Percentiles rank a stretch among this genome's conserved stretches.
phyloP scores from a whole-genome alignment of 2,113 vertebrate genomes.

The Tragelaphus imberbis region DNA sequence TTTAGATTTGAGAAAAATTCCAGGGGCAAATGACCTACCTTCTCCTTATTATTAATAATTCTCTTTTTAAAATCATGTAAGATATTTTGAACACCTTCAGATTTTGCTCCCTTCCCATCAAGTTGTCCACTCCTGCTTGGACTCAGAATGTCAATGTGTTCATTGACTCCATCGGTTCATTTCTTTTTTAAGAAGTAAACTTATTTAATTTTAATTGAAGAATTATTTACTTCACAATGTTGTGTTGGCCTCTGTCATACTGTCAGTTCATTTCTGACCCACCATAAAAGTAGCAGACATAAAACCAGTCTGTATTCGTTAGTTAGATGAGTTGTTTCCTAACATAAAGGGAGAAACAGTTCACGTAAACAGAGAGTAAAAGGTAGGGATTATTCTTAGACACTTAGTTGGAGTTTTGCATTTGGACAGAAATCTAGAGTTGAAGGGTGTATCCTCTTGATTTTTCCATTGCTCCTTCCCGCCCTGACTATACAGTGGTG shows the following conservation, averaged over 20 bases:
- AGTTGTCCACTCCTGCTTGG: neutral
- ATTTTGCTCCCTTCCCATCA: neutral
- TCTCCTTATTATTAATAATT: neutral
- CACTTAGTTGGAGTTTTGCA: neutral
- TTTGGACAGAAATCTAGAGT: neutral
- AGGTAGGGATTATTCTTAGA: neutral
- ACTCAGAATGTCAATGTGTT: neutral
- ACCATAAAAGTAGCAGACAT: neutral
- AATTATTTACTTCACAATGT: neutral
- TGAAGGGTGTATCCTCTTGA: neutral
- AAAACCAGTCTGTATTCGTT: neutral
- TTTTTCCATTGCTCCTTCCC: neutral
- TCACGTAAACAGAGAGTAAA: neutral
- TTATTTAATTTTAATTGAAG: neutral
- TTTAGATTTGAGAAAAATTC: neutral
- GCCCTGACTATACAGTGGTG: fast-evolving
- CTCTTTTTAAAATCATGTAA: neutral
- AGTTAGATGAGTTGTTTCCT: neutral
- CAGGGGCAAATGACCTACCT: neutral
- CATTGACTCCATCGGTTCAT: neutral
- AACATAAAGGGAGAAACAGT: neutral
- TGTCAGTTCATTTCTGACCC: neutral
- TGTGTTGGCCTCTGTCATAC: neutral
- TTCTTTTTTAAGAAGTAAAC: neutral
- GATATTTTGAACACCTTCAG: neutral